phyloP scores from a whole-genome alignment of 2,888 invertebrate species.

The Antheraea assamensis region DNA sequence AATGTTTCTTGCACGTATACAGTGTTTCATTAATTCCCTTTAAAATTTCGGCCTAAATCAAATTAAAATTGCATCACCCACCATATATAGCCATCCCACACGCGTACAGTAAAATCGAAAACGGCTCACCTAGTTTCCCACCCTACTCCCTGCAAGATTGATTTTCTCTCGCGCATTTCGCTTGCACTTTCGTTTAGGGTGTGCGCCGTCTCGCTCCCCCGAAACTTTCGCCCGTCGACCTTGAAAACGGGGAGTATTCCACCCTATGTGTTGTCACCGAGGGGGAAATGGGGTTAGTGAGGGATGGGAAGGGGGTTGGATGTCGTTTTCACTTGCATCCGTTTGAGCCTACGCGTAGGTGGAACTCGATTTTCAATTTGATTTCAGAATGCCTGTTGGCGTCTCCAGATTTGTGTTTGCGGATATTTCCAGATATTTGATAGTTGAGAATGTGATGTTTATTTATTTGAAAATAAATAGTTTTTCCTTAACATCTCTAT shows the following conservation, averaged over 20 bases:
- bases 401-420: slow-evolving; percentile 41
- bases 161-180: slow-evolving; percentile 78
- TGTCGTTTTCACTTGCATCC: slow-evolving; percentile 79
- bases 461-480: not conserved
- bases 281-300: slow-evolving; percentile 74
- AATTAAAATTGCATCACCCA: slow-evolving; percentile 44
- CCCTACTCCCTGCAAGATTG: slow-evolving; percentile 78
- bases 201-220: slow-evolving; percentile 60
- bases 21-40: not conserved
- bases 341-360: slow-evolving; percentile 57
- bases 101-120: slow-evolving; percentile 50
- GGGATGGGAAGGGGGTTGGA: slow-evolving; percentile 44
- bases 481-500: not conserved
- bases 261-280: slow-evolving; percentile 60
- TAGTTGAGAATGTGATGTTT: not conserved
- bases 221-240: slow-evolving; percentile 66
- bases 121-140: slow-evolving; percentile 79
- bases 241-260: slow-evolving; percentile 71
- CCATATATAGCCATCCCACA: slow-evolving; percentile 32
- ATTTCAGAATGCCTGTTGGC: slow-evolving; percentile 60
- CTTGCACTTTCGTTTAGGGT: slow-evolving; percentile 75
- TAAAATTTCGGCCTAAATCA: slow-evolving; percentile 11
- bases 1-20: not conserved
- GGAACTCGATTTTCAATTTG: slow-evolving; percentile 68
- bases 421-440: slow-evolving; percentile 34